Percentiles rank a stretch among this genome's conserved stretches.
These are phyloP conservation scores for Mythimna impura DNA, from an alignment of 2,888 invertebrate genomes.

Conservation along the genomic window DNA sequence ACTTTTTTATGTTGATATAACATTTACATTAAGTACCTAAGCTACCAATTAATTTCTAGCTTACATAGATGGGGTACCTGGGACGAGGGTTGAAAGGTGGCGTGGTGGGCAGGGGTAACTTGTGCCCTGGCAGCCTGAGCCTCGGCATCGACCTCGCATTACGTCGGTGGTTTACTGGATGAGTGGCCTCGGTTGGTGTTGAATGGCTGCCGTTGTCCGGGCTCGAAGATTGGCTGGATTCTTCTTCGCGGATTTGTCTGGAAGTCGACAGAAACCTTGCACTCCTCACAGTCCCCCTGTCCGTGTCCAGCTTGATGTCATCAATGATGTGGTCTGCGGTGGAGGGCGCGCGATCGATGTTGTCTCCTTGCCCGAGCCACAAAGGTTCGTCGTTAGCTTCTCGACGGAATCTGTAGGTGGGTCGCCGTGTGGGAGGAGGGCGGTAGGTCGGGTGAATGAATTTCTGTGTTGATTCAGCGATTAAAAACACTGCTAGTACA, in stretches of 20 bases:
- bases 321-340: slow-evolving; percentile 47
- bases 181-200: slow-evolving; percentile 16
- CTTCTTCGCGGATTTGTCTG: slow-evolving; percentile 24
- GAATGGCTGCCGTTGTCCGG: slow-evolving; percentile 16
- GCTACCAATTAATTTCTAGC: not conserved
- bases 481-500: slow-evolving; percentile 45
- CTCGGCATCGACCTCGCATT: slow-evolving; percentile 38
- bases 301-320: slow-evolving; percentile 42
- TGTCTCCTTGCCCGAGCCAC: slow-evolving; percentile 31
- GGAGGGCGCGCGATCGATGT: slow-evolving; percentile 31
- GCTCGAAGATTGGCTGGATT: slow-evolving; percentile 24
- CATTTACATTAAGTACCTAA: not conserved
- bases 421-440: slow-evolving; percentile 20
- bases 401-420: slow-evolving; percentile 27
- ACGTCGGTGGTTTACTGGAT: slow-evolving; percentile 54
- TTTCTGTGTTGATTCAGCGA: slow-evolving; percentile 39
- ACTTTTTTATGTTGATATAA: not conserved
- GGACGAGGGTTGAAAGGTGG: slow-evolving; percentile 53
- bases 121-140: slow-evolving; percentile 32
- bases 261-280: slow-evolving; percentile 20
- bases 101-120: slow-evolving; percentile 38
- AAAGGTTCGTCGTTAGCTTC: slow-evolving; percentile 34
- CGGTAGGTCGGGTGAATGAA: slow-evolving; percentile 40
- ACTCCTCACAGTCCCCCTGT: slow-evolving; percentile 42
- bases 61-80: slow-evolving; percentile 30